Percentiles rank a stretch among this genome's conserved stretches.
Evolutionary conservation across 2,888 invertebrate genomes (phyloP).

Genomic region (Caenorhabditis drosophilae): DNA sequence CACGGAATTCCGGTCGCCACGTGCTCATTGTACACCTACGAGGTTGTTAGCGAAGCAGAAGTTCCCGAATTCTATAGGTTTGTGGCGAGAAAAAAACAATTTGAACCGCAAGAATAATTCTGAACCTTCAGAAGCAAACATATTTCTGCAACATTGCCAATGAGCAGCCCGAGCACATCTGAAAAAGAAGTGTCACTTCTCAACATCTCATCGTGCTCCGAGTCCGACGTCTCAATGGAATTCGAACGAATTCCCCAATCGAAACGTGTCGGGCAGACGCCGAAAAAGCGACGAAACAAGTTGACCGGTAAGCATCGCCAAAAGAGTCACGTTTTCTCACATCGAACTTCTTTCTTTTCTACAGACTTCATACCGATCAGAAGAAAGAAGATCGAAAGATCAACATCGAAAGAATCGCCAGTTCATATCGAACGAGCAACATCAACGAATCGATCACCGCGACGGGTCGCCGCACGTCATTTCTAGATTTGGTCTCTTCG

Average conservation of each 20-base stretch:
- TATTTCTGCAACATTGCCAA: constrained; percentile 10
- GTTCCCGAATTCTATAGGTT: constrained; percentile 37
- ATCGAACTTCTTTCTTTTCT: constrained; percentile 1
- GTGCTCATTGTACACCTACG: constrained; percentile 11
- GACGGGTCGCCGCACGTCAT: constrained; percentile 8
- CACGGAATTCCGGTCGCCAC: constrained; percentile 17
- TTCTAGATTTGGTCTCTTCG: too few species aligned
- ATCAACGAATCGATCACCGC: constrained; percentile 9
- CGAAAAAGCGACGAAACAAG: constrained; percentile 26
- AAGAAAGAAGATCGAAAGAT: constrained; percentile 10
- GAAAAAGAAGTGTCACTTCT: constrained; percentile 14
- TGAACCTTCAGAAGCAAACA: constrained; percentile 13
- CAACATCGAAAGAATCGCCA: constrained; percentile 16
- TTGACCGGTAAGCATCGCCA: constrained; percentile 20
- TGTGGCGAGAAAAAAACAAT: background rate
- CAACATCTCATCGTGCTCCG: constrained; percentile 3
- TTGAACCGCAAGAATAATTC: background rate
- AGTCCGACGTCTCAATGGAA: constrained; percentile 7
- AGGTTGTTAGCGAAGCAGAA: constrained; percentile 5
- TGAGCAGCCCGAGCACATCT: constrained; percentile 18
- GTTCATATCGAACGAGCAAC: background rate
- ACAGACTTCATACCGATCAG: constrained; percentile 10
- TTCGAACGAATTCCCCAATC: constrained; percentile 13
- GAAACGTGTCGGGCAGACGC: constrained; percentile 3
- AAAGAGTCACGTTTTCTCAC: constrained; percentile 1